These are phyloP conservation scores for Sphaerophoria taeniata DNA, from an alignment of 2,888 invertebrate species.

Conservation along the genomic window DNA sequence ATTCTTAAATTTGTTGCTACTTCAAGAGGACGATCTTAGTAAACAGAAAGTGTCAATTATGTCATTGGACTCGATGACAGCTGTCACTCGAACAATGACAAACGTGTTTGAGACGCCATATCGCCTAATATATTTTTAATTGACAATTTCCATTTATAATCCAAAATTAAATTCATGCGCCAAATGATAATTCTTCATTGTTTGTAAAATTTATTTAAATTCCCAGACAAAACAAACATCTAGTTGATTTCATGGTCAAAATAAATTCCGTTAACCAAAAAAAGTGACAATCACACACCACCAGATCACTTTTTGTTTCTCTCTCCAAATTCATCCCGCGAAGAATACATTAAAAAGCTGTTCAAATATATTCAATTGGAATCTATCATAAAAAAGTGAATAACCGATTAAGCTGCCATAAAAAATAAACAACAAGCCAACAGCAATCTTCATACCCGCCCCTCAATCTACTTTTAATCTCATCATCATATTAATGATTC, in stretches of 20 bases:
- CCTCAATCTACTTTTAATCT: constrained; percentile 51
- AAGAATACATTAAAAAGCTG: constrained; percentile 12
- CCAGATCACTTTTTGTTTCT: constrained; percentile 20
- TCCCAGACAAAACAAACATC: constrained; percentile 30
- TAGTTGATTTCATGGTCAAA: constrained; percentile 20
- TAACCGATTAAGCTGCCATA: constrained; percentile 55
- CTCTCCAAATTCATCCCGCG: not conserved
- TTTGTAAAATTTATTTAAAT: constrained; percentile 11
- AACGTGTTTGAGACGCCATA: no score
- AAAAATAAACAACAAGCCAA: constrained; percentile 7
- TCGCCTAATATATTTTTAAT: no score
- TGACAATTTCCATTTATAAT: no score
- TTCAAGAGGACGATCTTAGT: no score
- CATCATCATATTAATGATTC: constrained; percentile 13
- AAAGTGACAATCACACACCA: constrained; percentile 25
- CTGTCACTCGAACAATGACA: no score
- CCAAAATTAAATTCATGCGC: no score
- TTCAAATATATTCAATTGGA: constrained; percentile 63
- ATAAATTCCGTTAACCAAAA: constrained; percentile 30
- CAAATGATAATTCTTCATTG: no score
- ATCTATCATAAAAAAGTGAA: constrained; percentile 63
- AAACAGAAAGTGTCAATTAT: no score
- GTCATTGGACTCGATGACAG: no score
- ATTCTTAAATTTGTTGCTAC: no score
- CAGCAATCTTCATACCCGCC: not conserved